Evolutionary conservation across 53 echinoderm and acorn worm genomes (phyloP).

Genomic region (Echinometra lucunter): DNA sequence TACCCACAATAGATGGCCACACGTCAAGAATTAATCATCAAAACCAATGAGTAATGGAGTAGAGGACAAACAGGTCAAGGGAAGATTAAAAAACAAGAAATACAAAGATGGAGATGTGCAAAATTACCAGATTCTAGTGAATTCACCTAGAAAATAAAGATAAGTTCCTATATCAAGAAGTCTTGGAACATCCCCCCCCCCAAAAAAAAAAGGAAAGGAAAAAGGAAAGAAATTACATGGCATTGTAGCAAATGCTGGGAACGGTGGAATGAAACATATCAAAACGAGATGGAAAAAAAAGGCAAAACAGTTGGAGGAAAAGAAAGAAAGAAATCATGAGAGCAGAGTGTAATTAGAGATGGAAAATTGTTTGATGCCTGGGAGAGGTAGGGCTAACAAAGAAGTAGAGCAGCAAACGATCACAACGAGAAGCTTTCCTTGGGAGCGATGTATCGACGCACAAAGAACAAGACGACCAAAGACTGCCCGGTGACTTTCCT

Average conservation of each 20-base stretch:
- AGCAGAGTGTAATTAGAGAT: constrained; percentile 66
- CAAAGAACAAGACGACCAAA: constrained; percentile 45
- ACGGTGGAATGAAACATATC: constrained; percentile 43
- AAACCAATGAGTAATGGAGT: not conserved
- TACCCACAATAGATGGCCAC: no score
- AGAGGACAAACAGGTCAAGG: not conserved
- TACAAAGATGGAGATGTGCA: not conserved
- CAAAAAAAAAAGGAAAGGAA: not conserved
- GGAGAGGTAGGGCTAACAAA: constrained; percentile 55
- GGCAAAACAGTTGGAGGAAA: constrained; percentile 51
- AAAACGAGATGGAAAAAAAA: constrained; percentile 29
- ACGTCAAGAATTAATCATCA: no score
- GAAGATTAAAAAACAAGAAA: not conserved
- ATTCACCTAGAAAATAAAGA: not conserved
- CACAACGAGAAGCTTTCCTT: constrained; percentile 52
- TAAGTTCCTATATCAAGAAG: not conserved
- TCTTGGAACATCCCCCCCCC: not conserved
- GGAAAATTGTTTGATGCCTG: constrained; percentile 74
- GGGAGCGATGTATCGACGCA: constrained; percentile 70
- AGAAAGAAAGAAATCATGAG: constrained; percentile 44
- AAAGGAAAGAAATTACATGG: not conserved
- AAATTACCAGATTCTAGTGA: not conserved
- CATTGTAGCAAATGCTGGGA: constrained; percentile 54
- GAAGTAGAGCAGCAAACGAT: constrained; percentile 54
- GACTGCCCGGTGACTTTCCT: constrained; percentile 64